Base-by-base conservation (phyloP, 1,140 invertebrate species). In the Ooceraea biroi region DNA sequence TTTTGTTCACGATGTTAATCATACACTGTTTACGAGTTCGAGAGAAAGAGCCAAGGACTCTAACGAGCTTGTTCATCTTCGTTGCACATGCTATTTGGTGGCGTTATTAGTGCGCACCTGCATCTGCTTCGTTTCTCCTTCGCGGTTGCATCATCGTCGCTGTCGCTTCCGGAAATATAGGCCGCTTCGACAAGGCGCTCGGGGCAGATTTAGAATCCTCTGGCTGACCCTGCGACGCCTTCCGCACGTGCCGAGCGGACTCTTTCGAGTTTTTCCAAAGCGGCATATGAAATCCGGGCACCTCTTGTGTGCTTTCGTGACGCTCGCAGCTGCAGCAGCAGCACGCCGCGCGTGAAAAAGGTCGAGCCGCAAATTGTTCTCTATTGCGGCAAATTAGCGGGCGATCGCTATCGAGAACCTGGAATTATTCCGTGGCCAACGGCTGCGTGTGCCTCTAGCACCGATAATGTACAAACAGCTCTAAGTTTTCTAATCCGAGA, bases 181-280 rank as follows among this genome's bases (percentile, higher is more conserved):
- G 90, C 87, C 89, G 90, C 71, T 83, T 91, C 89, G 89, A 85
- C 84, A 61, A 74, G 77, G 57, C 84, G 83, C 65, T 76, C 74
- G 60, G 58, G 77, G 85, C 90, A 85, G 84, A 91, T 91, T 90
- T 91, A 91, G 87, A 90, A 88, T 85, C 66, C 78, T 11, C 71
- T 46, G 36, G 36, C 17, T 61, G 27, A n/a, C 17, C 68, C 68
- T 27, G 48, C n/a, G 17, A 19, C 11, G 25, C 22, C 12, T 73
- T 78, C 48, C 57, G 65, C 85, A 30, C 77, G 77, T 27, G 25
- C 17, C n/a, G 41, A 30, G 7, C 55, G 41, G 52, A 69, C n/a
- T 63, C 46, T 48, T 30, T 71, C 57, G 73, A 88, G 36, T 76
- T 85, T 87, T 87, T 85, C 74, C 85, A 83, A 50, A 58, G 7